These are phyloP conservation scores for Lindbergichthys nudifrons DNA, from an alignment of 2,797 vertebrate genomes.

Conservation along the genomic window DNA sequence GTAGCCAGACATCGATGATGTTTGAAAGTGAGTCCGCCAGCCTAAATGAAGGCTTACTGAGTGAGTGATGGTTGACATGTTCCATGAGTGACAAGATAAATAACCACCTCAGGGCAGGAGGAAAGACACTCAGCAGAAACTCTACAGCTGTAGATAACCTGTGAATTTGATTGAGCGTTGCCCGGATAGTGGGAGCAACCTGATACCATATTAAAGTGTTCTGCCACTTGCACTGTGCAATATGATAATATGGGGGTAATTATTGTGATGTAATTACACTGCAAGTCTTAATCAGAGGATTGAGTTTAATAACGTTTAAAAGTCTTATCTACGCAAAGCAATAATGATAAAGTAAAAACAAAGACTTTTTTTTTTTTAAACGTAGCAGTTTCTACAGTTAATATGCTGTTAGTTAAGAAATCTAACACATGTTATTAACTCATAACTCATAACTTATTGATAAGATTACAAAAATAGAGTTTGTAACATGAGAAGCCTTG, in stretches of 20 bases:
- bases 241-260: slow-evolving; percentile 27
- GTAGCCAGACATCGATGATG: slow-evolving; percentile 32
- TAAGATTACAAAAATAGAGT: not conserved
- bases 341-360: not conserved
- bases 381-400: not conserved
- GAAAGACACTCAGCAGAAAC: slow-evolving; percentile 30
- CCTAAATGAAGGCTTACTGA: slow-evolving; percentile 34
- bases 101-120: slow-evolving; percentile 27
- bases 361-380: not conserved
- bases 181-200: slow-evolving; percentile 41
- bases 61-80: slow-evolving; percentile 48
- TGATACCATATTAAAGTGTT: slow-evolving; percentile 47
- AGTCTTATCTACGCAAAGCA: slow-evolving; percentile 1
- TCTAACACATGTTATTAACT: not conserved
- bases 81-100: slow-evolving; percentile 43
- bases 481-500: not conserved
- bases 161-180: slow-evolving; percentile 8
- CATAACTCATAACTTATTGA: not conserved
- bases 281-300: slow-evolving; percentile 15
- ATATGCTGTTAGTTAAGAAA: not conserved
- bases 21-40: slow-evolving; percentile 29
- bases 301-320: slow-evolving; percentile 7
- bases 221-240: slow-evolving; percentile 19
- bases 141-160: slow-evolving; percentile 38
- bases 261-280: slow-evolving; percentile 45